phyloP scores from a whole-genome alignment of 1,140 invertebrate species.

The Brevipalpus yothersi region DNA sequence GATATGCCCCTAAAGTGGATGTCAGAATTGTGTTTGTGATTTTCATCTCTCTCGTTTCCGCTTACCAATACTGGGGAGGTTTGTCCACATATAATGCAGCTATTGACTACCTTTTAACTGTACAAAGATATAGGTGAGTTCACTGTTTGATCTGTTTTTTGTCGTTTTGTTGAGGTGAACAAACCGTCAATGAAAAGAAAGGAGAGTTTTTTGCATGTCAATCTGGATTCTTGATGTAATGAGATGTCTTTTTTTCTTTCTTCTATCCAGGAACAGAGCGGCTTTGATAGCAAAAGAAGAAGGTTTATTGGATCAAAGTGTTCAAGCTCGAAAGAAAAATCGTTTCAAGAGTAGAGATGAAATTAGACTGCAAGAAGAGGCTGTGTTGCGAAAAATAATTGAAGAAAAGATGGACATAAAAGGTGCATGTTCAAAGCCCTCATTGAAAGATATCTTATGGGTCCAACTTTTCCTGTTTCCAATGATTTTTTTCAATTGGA shows the following conservation, averaged over 20 bases:
- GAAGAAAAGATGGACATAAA: constrained; percentile 74
- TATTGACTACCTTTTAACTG: constrained; percentile 55
- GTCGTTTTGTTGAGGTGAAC: neutral
- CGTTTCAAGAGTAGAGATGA: constrained; percentile 31
- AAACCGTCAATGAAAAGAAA: neutral
- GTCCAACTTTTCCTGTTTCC: constrained; percentile 51
- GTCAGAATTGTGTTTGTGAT: constrained; percentile 57
- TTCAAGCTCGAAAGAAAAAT: constrained; percentile 21
- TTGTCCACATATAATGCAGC: constrained; percentile 42
- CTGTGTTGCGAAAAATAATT: constrained; percentile 47
- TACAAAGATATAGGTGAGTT: constrained; percentile 44
- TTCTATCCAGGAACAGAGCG: constrained; percentile 47
- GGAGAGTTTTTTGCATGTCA: neutral
- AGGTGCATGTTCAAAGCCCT: constrained; percentile 61
- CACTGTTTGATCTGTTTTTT: neutral
- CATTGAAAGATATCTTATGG: constrained; percentile 46
- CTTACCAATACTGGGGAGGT: constrained; percentile 28
- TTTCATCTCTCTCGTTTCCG: constrained; percentile 54
- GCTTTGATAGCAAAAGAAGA: constrained; percentile 52
- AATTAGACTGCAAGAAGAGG: constrained; percentile 48
- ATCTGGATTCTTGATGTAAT: neutral
- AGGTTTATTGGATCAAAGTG: constrained; percentile 26
- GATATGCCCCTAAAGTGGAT: constrained; percentile 67
- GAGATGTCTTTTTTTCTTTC: neutral
- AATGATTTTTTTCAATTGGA: constrained; percentile 29